Conservation (phyloP, 2,113 vertebrate genomes). For the Nothoprocta perdicaria region DNA sequence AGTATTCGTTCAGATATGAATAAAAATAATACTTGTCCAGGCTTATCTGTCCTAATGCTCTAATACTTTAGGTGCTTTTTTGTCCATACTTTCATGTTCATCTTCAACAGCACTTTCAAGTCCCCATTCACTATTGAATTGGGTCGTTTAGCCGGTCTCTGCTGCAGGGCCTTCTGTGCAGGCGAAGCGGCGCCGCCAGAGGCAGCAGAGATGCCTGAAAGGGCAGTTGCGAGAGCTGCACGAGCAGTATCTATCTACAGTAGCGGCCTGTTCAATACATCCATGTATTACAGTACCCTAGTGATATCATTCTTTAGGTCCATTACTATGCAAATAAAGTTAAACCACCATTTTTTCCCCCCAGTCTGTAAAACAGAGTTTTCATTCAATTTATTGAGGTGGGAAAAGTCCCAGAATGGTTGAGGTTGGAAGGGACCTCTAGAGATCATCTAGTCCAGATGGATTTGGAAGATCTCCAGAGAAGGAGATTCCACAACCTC, state of each 20-base stretch:
- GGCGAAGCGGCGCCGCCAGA: no score
- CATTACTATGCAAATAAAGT: not conserved
- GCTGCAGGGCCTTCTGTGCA: no score
- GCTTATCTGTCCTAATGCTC: not conserved
- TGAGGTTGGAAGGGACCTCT: no score
- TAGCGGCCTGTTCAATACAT: no score
- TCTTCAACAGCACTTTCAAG: not conserved
- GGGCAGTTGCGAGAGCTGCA: not conserved
- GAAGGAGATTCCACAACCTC: no score
- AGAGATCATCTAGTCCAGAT: no score
- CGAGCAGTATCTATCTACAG: no score
- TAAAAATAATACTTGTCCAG: not conserved
- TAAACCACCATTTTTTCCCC: not conserved
- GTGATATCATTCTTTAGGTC: accelerated
- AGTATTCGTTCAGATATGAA: not conserved
- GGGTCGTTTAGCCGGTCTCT: not conserved
- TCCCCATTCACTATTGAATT: not conserved
- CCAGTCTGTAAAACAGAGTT: not conserved
- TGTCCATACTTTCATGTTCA: accelerated
- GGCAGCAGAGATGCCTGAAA: accelerated
- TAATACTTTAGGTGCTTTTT: not conserved
- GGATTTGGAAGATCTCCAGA: no score
- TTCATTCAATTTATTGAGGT: not conserved
- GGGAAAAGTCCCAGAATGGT: no score
- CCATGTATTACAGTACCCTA: accelerated